phyloP scores from a whole-genome alignment of 1,140 invertebrate species.

The Paraescarpia echinospica region DNA sequence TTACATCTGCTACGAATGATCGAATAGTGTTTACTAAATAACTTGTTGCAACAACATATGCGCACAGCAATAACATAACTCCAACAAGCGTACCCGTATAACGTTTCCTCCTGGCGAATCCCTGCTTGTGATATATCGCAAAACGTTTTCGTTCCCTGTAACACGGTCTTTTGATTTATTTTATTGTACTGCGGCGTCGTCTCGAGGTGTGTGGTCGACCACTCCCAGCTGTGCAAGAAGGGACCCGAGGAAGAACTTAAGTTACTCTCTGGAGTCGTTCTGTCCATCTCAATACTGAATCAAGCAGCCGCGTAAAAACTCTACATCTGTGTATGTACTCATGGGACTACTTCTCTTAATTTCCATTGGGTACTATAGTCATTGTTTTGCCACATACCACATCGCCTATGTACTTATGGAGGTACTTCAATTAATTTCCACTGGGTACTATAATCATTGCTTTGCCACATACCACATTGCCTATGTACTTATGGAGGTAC shows the following conservation, averaged over 20 bases:
- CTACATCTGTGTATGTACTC: too few relatives aligned
- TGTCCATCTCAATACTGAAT: neutral
- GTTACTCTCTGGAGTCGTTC: neutral
- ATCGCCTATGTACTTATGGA: too few relatives aligned
- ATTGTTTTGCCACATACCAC: too few relatives aligned
- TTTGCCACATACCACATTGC: too few relatives aligned
- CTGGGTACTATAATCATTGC: too few relatives aligned
- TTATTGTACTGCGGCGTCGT: neutral
- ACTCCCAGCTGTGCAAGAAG: neutral
- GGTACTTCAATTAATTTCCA: too few relatives aligned
- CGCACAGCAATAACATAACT: neutral
- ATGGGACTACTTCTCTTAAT: too few relatives aligned
- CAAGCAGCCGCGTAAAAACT: neutral
- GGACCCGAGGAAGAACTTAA: neutral
- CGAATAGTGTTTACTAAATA: neutral
- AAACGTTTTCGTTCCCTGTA: neutral
- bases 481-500: too few relatives aligned
- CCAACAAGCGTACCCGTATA: neutral
- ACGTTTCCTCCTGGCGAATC: neutral
- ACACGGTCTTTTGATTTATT: neutral
- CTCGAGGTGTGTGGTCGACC: neutral
- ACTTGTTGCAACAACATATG: neutral
- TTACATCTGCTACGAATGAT: too few relatives aligned
- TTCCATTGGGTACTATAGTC: too few relatives aligned
- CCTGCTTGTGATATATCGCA: neutral